Evolutionary conservation across 2,888 invertebrate species (phyloP).

Genomic region (Tupiocoris notatus): DNA sequence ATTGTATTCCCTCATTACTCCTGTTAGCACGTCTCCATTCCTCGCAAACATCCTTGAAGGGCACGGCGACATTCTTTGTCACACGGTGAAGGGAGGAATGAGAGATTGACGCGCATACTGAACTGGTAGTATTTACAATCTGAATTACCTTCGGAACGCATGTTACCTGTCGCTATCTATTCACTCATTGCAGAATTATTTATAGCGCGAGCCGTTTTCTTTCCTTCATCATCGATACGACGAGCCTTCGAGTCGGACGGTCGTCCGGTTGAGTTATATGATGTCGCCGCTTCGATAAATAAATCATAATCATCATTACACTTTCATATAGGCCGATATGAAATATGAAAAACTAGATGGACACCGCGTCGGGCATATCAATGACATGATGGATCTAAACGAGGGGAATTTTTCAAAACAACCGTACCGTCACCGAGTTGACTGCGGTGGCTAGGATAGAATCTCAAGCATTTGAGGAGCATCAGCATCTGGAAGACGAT

Average conservation of each 20-base stretch:
- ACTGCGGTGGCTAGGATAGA: not conserved
- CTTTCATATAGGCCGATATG: constrained; percentile 12
- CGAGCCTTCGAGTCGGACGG: not conserved
- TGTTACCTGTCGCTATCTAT: constrained; percentile 10
- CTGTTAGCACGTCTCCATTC: not conserved
- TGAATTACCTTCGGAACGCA: constrained; percentile 7
- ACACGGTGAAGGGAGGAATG: constrained; percentile 8
- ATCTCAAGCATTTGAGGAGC: not conserved
- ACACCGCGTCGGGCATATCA: constrained; percentile 16
- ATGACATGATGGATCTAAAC: not conserved
- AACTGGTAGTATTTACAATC: constrained; percentile 5
- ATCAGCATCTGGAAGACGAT: not conserved
- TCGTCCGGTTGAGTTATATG: not conserved
- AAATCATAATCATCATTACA: constrained; percentile 23
- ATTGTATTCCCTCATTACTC: too few species aligned
- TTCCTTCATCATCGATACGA: not conserved
- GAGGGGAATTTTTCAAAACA: constrained; percentile 1
- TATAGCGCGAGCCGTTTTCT: not conserved
- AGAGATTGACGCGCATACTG: not conserved
- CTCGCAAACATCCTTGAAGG: not conserved
- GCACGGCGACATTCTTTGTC: not conserved
- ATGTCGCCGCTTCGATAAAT: constrained; percentile 19
- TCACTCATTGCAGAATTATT: not conserved
- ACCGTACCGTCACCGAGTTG: not conserved
- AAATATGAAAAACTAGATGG: constrained; percentile 7